Evolutionary conservation across 2,797 vertebrate genomes (phyloP).

Genomic region (Octomys mimax): DNA sequence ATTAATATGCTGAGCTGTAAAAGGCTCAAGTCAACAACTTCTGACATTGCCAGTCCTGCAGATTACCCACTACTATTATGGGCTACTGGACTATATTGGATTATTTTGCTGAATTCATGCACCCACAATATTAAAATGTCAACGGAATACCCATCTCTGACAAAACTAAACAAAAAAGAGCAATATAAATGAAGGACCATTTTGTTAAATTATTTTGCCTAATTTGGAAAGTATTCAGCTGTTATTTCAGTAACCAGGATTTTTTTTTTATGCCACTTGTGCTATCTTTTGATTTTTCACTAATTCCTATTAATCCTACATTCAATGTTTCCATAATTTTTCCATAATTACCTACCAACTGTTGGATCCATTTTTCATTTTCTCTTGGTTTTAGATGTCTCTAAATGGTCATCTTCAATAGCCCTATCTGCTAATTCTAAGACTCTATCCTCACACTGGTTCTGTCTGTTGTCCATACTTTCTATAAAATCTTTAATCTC

Average conservation of each 20-base stretch:
- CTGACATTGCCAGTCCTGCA: no score
- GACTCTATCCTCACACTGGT: background rate
- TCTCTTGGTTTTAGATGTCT: background rate
- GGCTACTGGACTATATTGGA: no score
- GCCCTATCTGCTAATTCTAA: background rate
- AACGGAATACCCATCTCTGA: no score
- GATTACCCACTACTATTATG: no score
- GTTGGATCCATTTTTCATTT: background rate
- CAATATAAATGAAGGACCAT: no score
- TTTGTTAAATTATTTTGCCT: background rate
- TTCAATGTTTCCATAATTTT: background rate
- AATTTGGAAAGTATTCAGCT: background rate
- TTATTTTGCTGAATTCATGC: no score
- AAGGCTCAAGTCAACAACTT: no score
- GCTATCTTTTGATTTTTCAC: background rate
- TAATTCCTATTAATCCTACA: background rate
- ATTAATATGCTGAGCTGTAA: no score
- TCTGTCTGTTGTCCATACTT: background rate
- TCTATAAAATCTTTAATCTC: background rate
- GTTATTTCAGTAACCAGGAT: background rate
- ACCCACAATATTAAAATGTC: no score
- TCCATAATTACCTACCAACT: background rate
- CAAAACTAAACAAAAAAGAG: no score
- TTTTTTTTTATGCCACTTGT: background rate
- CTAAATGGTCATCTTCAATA: background rate